These are phyloP conservation scores for Stegophylla sp. DNA, from an alignment of 2,888 invertebrate species.

Conservation along the genomic window DNA sequence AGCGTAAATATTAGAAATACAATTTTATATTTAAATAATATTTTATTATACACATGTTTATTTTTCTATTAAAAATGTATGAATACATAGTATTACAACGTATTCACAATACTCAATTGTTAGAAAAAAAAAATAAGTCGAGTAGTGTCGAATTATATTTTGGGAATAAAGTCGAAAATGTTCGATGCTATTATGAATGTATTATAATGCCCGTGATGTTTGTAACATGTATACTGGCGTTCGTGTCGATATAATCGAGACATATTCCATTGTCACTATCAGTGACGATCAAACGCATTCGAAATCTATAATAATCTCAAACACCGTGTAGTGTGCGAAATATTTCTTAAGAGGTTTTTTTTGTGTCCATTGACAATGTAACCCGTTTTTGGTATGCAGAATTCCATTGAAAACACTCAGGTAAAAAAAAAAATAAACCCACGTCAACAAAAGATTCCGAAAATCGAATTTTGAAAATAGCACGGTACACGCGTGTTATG, in stretches of 20 bases:
- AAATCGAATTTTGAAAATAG: conserved; percentile 3
- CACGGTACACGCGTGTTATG: background rate
- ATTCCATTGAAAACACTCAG: conserved; percentile 15
- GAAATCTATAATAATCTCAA: conserved; percentile 19
- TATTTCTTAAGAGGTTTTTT: conserved; percentile 11
- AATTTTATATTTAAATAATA: too few species aligned
- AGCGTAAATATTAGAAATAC: too few species aligned
- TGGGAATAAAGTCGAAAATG: too few species aligned
- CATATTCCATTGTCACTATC: background rate
- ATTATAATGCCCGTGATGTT: too few species aligned
- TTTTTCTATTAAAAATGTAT: too few species aligned
- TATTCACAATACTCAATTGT: too few species aligned
- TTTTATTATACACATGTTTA: too few species aligned
- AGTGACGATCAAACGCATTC: conserved; percentile 7
- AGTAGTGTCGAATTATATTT: too few species aligned
- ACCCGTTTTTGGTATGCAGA: conserved; percentile 42
- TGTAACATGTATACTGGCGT: too few species aligned
- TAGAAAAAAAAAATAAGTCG: too few species aligned
- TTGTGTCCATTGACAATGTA: conserved; percentile 25
- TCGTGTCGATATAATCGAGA: background rate
- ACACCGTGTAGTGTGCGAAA: background rate
- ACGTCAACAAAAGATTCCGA: background rate
- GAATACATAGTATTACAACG: too few species aligned
- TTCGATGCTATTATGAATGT: too few species aligned
- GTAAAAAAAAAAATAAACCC: conserved; percentile 43